Percentiles rank a stretch among this genome's conserved stretches.
These are phyloP conservation scores for Chionodraco myersi DNA, from an alignment of 2,113 vertebrate species.

Conservation along the genomic window DNA sequence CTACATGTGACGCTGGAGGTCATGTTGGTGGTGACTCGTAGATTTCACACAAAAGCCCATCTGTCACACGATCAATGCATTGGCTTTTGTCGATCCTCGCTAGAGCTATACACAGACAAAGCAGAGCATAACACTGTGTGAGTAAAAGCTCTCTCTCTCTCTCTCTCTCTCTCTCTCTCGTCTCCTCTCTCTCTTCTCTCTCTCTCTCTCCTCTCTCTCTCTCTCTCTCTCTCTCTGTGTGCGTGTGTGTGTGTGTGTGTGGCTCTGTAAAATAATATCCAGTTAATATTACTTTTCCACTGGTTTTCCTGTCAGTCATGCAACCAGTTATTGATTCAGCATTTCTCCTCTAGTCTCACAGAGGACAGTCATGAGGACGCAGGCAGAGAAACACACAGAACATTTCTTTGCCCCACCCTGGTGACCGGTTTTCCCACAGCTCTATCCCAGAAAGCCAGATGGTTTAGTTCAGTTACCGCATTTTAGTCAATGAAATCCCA, in stretches of 20 bases:
- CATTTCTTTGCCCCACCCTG: conserved; percentile 49
- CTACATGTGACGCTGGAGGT: conserved; percentile 78
- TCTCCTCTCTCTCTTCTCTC: too few relatives aligned
- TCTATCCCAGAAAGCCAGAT: conserved; percentile 60
- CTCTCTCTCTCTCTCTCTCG: too few relatives aligned
- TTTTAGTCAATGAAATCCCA: background rate
- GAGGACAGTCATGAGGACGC: conserved; percentile 19
- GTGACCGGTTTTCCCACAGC: conserved; percentile 46
- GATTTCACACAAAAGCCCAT: conserved; percentile 77
- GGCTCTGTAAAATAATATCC: background rate
- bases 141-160: background rate
- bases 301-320: background rate
- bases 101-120: conserved; percentile 29
- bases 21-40: conserved; percentile 65
- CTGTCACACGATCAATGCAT: conserved; percentile 66
- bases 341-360: conserved; percentile 1
- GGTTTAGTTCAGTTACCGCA: conserved; percentile 22
- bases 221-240: background rate
- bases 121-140: background rate
- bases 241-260: background rate
- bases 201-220: background rate
- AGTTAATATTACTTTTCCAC: conserved; percentile 2
- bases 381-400: conserved; percentile 15
- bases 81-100: conserved; percentile 39
- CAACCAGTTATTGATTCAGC: conserved; percentile 11